Base-by-base conservation (phyloP, 2,888 invertebrate species). In the Timandra comae region DNA sequence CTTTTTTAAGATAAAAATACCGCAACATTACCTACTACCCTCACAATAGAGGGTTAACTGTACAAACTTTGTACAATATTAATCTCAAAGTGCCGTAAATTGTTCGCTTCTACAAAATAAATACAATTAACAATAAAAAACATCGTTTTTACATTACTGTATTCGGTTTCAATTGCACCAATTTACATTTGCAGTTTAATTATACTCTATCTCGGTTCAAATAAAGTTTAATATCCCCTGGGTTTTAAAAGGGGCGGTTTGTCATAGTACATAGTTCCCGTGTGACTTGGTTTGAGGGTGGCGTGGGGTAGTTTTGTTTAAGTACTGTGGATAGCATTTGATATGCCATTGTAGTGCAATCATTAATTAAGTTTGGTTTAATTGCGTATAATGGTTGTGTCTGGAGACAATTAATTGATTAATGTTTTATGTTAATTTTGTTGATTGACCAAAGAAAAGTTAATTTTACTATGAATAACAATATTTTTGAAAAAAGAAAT, bases 201-300 rank as follows among this genome's bases (percentile, higher is more conserved):
- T 12, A 9, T 8, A n/a, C 24, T 31, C 37, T 50, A 53, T n/a
- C 30, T 8, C 0, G 6, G 0, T 7, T 1, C 2, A 0, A 0
- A 27, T 46, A 63, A 27, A 32, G 49, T 42, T 13, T 7, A 51
- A 12, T 48, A 44, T 60, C 2, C 28, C 8, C 20, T 42, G 35
- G n/a, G 11, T 21, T 24, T 10, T 23, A 12, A 32, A 25, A 12
- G 10, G 9, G 25, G 28, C 37, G 25, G 24, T 43, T 46, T 27
- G 43, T 32, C 8, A 26, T 24, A 26, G 26, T 26, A 24, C 31
- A 25, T 16, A 23, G 65, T 78, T 77, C 76, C 76, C 77, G 71
- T 77, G 77, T 76, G 77, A 78, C 64, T 58, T 39, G 52, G 52
- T n/a, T n/a, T n/a, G n/a, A n/a, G 57, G 58, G 38, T 41, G 54